These are phyloP conservation scores for Psammodynastes pulverulentus DNA, from an alignment of 2,113 vertebrate species.

Conservation along the genomic window DNA sequence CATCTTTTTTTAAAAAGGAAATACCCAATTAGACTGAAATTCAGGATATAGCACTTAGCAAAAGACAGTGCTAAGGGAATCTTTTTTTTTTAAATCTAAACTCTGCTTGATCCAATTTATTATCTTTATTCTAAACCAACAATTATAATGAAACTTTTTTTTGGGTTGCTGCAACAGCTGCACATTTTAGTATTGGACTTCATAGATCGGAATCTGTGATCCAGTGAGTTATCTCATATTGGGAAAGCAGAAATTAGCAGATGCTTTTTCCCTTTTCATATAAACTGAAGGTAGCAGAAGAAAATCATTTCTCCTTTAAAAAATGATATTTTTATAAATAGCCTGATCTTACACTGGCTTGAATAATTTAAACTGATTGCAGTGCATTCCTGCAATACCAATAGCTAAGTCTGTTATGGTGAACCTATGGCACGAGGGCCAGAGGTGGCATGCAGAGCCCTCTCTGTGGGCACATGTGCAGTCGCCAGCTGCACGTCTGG, in stretches of 20 bases:
- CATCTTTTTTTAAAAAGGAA: slow-evolving; percentile 18
- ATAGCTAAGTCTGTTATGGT: background rate
- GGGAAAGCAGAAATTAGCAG: background rate
- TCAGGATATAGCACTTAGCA: background rate
- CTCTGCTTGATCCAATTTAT: background rate
- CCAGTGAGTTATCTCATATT: background rate
- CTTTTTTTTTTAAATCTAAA: background rate
- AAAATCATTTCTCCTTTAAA: background rate
- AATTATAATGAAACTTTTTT: background rate
- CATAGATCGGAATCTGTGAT: background rate
- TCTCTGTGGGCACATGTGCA: too few species aligned
- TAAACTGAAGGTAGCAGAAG: background rate
- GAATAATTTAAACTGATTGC: background rate
- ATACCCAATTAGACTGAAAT: slow-evolving; percentile 27
- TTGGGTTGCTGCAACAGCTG: background rate
- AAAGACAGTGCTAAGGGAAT: background rate
- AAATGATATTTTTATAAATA: background rate
- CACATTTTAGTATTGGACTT: slow-evolving; percentile 32
- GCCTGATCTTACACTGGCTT: background rate
- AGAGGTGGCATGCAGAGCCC: too few species aligned
- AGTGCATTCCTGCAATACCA: background rate
- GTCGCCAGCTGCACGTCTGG: too few species aligned
- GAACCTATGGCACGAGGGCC: too few species aligned
- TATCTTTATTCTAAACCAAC: background rate
- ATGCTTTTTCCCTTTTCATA: background rate